Base-by-base conservation (phyloP, 2,888 invertebrate genomes). In the Sinotaia quadrata region DNA sequence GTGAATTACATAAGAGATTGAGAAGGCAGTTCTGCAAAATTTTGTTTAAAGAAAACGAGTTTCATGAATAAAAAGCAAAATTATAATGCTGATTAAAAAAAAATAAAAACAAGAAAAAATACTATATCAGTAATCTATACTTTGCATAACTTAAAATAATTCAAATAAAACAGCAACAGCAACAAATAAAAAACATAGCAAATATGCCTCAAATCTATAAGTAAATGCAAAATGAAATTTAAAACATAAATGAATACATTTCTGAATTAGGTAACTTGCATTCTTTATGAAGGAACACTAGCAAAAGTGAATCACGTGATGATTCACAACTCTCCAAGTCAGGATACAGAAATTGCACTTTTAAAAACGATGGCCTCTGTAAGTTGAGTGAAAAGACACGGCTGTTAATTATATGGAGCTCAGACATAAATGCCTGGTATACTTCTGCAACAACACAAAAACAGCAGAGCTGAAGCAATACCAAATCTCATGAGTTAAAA, bases 371-470 rank as follows among this genome's bases (percentile, higher is more conserved):
- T 8, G 75, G 68, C 33, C 84, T 65, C 72, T 84, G 83, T 31
- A 86, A 71, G 71, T 85, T 86, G 57, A 86, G 78, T 31, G 84
- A 84, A 71, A 84, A 86, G 27, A 86, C 82, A 15, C 83, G 73
- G 5, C 76, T 77, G 56, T 77, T 79, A 29, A 77, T 73, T 2
- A 79, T 80, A 66, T 80, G 78, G 4, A 85, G 73, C 73, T 86
- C 85, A 27, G 85, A 83, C 52, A 85, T 68, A 66, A 75, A 86
- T 0, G 81, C 83, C 63, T 73, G 79, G 75, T 83, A 85, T 15
- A 76, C 70, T 52, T 81, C 85, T 85, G 73, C 4, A 44, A n/a
- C 41, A n/a, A 44, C 0, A 49, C 8, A 41, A 24, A 67, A 29
- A 7, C n/a, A n/a, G n/a, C n/a, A n/a, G n/a, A n/a, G n/a, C n/a